Evolutionary conservation across 2,797 vertebrate species (phyloP), one percentile per base, ranked within the genome.

Genomic region (Scleropages formosus): DNA sequence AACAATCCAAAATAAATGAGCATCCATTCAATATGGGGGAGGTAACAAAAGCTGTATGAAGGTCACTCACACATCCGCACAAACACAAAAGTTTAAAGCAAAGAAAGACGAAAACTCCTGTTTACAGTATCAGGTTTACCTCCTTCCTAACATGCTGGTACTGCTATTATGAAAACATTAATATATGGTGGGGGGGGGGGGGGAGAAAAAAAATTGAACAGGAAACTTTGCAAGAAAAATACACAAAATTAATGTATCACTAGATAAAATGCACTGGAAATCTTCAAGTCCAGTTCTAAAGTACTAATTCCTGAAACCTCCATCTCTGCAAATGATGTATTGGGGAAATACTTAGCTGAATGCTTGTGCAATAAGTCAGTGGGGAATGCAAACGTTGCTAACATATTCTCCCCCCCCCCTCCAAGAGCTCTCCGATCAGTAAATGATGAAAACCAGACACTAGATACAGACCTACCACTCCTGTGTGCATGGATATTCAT

Each of bases 1-100:
- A 61, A 22, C 18, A 61, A 61, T 61, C 59, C 4, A 71, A 81
- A 78, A 76, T 64, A 81, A 73, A 78, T 53, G 60, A 72, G 66
- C 76, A 71, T 70, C 46, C 9, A 56, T 18, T 56, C 18, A 12
- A 56, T 56, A 31, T 56, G 18, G 53, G 18, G 12, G 12, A 56
- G 53, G 53, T 12, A 56, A 56, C 11, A 56, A 18, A 18, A 18
- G 16, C 18, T 61, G 9, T 10, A 20, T 22, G 59, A 61, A n/a
- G 59, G 59, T 61, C 59, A 61, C 59, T 9, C 9, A n/a, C 3
- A 4, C 16, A 1, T 10, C 59, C 59, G 61, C 4, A 16, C 16
- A 53, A 15, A 15, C 4, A 16, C 16, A 58, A 58, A 58, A 58
- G 12, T n/a, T 13, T 12, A 12, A 58, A 13, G 11, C n/a, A 58